Conservation (phyloP, 2,888 invertebrate species). For the Taenaris catops region DNA sequence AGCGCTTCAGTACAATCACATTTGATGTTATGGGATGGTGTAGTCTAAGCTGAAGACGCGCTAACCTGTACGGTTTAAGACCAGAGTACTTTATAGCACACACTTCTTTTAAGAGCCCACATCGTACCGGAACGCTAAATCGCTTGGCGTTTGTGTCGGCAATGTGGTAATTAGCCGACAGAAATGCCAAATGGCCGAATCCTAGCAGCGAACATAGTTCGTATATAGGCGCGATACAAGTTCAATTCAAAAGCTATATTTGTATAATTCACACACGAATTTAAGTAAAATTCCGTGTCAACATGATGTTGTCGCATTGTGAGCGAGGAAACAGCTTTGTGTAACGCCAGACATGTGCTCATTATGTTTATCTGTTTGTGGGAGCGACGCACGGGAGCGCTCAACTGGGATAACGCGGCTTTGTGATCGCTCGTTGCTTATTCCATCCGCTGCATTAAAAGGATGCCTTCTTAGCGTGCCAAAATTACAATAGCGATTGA, state of each 20-base stretch:
- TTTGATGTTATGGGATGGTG: too few relatives aligned
- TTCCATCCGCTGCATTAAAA: constrained; percentile 23
- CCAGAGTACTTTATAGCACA: too few relatives aligned
- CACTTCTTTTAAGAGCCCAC: too few relatives aligned
- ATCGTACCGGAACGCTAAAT: too few relatives aligned
- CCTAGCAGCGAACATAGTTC: too few relatives aligned
- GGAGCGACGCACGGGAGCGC: constrained; percentile 46
- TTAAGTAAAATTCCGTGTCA: neutral
- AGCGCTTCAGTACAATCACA: too few relatives aligned
- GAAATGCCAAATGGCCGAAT: too few relatives aligned
- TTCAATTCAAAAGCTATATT: neutral
- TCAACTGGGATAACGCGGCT: constrained; percentile 60
- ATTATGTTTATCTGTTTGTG: constrained; percentile 52
- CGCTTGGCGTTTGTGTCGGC: too few relatives aligned
- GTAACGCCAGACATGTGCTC: constrained; percentile 30
- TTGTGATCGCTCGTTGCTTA: constrained; percentile 39
- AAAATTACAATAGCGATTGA: constrained; percentile 24
- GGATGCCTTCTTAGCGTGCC: constrained; percentile 27
- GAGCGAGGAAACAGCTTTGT: constrained; percentile 13
- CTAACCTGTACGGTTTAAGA: too few relatives aligned
- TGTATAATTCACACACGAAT: too few relatives aligned
- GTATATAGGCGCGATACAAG: neutral
- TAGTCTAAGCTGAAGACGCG: too few relatives aligned
- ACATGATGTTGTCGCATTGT: neutral
- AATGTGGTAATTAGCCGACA: too few relatives aligned